These are phyloP conservation scores for Megaceryle alcyon DNA, from an alignment of 2,797 vertebrate species.

Conservation along the genomic window DNA sequence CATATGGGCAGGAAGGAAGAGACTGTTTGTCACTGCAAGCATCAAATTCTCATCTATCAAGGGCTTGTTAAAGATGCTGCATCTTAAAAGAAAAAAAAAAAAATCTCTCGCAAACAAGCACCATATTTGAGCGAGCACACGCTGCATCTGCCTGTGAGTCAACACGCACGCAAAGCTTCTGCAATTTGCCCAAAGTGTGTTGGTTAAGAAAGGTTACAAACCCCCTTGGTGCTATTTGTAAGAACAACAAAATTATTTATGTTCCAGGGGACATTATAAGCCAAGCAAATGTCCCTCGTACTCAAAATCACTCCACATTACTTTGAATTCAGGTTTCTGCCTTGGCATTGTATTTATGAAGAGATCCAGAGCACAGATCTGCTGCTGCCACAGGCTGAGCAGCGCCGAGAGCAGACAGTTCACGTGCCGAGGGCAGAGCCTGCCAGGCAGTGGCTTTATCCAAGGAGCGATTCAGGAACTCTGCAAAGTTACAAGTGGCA, in stretches of 20 bases:
- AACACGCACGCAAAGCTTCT: neutral
- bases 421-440: neutral
- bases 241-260: neutral
- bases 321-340: neutral
- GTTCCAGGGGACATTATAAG: neutral
- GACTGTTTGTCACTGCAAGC: slow-evolving; percentile 84
- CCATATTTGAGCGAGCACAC: neutral
- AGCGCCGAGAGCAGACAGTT: neutral
- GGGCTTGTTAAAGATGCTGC: slow-evolving; percentile 74
- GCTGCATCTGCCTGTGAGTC: neutral
- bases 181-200: neutral
- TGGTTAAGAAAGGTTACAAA: slow-evolving; percentile 12
- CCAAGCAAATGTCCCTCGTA: neutral
- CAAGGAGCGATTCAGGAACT: neutral
- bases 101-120: neutral
- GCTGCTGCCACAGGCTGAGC: neutral
- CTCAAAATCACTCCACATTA: neutral
- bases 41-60: slow-evolving; percentile 77
- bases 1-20: slow-evolving; percentile 87
- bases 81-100: neutral
- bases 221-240: neutral
- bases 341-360: neutral
- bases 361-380: neutral
- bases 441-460: slow-evolving; percentile 1
- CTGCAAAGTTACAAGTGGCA: neutral